Conservation (phyloP, 2,888 invertebrate genomes). For the Spodoptera littoralis region DNA sequence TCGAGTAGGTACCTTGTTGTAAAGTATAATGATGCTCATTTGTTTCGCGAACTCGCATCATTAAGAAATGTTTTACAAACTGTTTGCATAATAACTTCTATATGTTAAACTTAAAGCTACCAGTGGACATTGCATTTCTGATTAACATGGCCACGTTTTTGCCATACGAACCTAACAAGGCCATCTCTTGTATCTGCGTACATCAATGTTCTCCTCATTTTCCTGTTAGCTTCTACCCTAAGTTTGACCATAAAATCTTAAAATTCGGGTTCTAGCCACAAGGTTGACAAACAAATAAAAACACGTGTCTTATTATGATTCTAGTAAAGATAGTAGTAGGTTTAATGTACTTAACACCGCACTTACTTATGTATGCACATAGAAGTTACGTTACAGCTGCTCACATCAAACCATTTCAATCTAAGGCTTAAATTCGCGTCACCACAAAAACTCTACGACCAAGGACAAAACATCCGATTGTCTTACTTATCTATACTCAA, state of each 20-base stretch:
- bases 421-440: slow-evolving; percentile 64
- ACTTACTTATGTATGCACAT: slow-evolving; percentile 23
- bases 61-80: slow-evolving; percentile 41
- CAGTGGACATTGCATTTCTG: slow-evolving; percentile 17
- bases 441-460: slow-evolving; percentile 68
- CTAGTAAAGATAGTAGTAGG: slow-evolving; percentile 18
- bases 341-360: slow-evolving; percentile 25
- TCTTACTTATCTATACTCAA: slow-evolving; percentile 86
- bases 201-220: slow-evolving; percentile 32
- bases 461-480: slow-evolving; percentile 76
- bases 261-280: slow-evolving; percentile 20
- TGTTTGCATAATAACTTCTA: slow-evolving; percentile 33
- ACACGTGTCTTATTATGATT: slow-evolving; percentile 11
- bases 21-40: slow-evolving; percentile 32
- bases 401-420: slow-evolving; percentile 50
- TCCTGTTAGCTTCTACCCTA: slow-evolving; percentile 27
- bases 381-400: slow-evolving; percentile 53
- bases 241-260: slow-evolving; percentile 30
- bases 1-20: slow-evolving; percentile 8
- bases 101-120: slow-evolving; percentile 23
- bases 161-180: slow-evolving; percentile 6
- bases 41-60: slow-evolving; percentile 26
- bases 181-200: slow-evolving; percentile 13
- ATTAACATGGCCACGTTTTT: slow-evolving; percentile 6
- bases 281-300: slow-evolving; percentile 28